phyloP scores from a whole-genome alignment of 2,888 invertebrate species.

The Parasteatoda lunata region DNA sequence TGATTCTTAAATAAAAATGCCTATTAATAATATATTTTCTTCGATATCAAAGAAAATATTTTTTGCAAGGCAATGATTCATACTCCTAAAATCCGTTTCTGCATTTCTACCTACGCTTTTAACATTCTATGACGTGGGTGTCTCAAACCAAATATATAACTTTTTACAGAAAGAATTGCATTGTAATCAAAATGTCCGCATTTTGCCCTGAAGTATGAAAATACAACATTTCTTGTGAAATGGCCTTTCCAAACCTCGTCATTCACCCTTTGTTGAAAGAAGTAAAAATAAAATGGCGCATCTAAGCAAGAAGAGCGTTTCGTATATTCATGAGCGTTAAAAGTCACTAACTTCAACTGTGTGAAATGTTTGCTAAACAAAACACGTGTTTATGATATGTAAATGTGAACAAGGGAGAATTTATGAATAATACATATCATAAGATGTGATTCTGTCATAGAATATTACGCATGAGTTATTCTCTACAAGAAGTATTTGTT shows the following conservation, averaged over 20 bases:
- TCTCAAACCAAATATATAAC: too few relatives aligned
- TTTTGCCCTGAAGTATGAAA: too few relatives aligned
- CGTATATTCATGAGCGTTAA: conserved; percentile 51
- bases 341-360: conserved; percentile 25
- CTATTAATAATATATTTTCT: too few relatives aligned
- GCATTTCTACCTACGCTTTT: too few relatives aligned
- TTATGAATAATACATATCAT: conserved; percentile 55
- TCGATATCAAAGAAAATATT: too few relatives aligned
- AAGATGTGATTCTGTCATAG: conserved; percentile 43
- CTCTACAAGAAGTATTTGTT: conserved; percentile 19
- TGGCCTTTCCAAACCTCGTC: conserved; percentile 33
- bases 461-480: conserved; percentile 59
- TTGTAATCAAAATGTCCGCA: too few relatives aligned
- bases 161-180: too few relatives aligned
- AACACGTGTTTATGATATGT: conserved; percentile 60
- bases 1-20: too few relatives aligned
- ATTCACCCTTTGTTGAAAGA: conserved; percentile 12
- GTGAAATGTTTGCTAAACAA: conserved; percentile 44
- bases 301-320: not conserved
- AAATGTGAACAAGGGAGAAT: conserved; percentile 33
- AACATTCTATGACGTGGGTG: too few relatives aligned
- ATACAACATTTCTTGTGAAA: not conserved
- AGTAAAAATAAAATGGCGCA: not conserved
- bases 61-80: too few relatives aligned
- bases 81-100: too few relatives aligned